Conservation (phyloP, 1,140 invertebrate species). For the Apis florea region DNA sequence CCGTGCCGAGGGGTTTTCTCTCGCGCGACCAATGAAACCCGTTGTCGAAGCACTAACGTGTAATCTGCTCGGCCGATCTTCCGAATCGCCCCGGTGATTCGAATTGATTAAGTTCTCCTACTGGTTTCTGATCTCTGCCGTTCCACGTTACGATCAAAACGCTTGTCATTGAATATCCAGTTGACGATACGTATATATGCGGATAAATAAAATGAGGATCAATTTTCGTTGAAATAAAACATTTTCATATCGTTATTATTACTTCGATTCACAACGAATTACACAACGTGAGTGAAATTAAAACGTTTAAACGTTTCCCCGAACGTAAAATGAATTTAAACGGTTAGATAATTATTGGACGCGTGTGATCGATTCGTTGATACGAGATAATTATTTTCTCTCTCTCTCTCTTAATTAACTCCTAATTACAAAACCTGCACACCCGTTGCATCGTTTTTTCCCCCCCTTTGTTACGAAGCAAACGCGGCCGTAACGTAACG, state of each 20-base stretch:
- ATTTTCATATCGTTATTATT: background rate
- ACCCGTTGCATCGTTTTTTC: conserved; percentile 20
- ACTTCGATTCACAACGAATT: background rate
- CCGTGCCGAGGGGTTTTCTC: conserved; percentile 24
- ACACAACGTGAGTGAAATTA: background rate
- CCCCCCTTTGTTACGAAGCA: background rate
- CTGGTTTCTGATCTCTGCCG: conserved; percentile 25
- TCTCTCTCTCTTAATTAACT: background rate
- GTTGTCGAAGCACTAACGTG: conserved; percentile 37
- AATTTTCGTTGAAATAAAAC: background rate
- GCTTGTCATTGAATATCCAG: background rate
- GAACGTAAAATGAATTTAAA: too few relatives aligned
- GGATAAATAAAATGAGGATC: background rate
- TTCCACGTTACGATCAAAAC: background rate
- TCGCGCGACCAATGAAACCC: conserved; percentile 20
- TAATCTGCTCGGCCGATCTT: conserved; percentile 60
- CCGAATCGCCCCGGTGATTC: conserved; percentile 57
- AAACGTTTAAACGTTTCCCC: background rate
- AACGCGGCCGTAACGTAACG: background rate
- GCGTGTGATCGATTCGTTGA: background rate
- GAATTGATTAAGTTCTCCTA: conserved; percentile 60
- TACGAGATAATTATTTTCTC: background rate
- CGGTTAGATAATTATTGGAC: background rate
- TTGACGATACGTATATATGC: background rate
- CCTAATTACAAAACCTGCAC: background rate